A percentile compares a stretch with the other conserved stretches of the same genome.
Evolutionary conservation across 2,888 invertebrate species (phyloP).

Genomic region (Dynastes tityus): DNA sequence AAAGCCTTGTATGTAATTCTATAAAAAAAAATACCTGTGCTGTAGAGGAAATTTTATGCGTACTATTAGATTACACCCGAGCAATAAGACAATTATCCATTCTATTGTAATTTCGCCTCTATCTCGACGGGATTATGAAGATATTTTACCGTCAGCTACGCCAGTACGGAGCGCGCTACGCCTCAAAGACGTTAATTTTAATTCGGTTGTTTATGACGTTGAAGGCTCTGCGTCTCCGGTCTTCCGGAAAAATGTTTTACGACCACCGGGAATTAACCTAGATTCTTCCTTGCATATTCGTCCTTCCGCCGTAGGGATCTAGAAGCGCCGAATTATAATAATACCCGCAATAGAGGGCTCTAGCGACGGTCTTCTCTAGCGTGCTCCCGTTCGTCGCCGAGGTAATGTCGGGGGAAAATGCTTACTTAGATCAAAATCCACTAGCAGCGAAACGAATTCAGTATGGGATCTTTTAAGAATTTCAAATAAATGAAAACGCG

Average conservation of each 20-base stretch:
- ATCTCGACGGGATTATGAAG: background rate
- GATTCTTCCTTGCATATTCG: slow-evolving; percentile 35
- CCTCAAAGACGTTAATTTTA: slow-evolving; percentile 43
- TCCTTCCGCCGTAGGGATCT: background rate
- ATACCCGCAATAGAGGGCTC: slow-evolving; percentile 6
- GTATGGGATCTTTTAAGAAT: too few relatives aligned
- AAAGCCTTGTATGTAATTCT: background rate
- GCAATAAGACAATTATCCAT: too few relatives aligned
- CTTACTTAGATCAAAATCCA: too few relatives aligned
- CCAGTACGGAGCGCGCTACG: background rate
- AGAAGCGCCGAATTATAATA: slow-evolving; percentile 15
- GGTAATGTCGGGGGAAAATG: too few relatives aligned
- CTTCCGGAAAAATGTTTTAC: slow-evolving; percentile 47
- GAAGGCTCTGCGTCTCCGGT: slow-evolving; percentile 16
- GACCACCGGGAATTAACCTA: slow-evolving; percentile 43
- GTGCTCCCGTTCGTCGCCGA: too few relatives aligned
- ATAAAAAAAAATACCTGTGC: background rate
- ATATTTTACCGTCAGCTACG: background rate
- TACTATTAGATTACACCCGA: too few relatives aligned
- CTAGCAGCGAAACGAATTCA: too few relatives aligned
- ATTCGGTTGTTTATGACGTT: slow-evolving; percentile 45
- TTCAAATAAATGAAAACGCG: too few relatives aligned
- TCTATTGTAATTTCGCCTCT: too few relatives aligned
- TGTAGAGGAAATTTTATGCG: too few relatives aligned
- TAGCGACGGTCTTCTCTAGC: background rate